phyloP scores from a whole-genome alignment of 2,888 invertebrate genomes.

The Drosophila flavopinicola region DNA sequence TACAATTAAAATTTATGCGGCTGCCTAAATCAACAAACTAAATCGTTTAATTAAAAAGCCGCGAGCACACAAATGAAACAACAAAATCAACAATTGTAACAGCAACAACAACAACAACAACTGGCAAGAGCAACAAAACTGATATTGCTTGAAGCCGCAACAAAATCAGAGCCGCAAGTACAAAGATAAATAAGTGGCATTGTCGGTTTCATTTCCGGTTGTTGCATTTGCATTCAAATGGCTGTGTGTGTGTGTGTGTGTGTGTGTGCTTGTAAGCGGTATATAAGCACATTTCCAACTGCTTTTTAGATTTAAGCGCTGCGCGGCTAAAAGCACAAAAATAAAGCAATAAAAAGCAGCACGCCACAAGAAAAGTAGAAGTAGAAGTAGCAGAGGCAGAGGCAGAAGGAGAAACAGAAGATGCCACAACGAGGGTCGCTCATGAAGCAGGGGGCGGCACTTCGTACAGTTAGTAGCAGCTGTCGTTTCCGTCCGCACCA shows the following conservation, averaged over 20 bases:
- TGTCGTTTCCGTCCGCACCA: constrained; percentile 65
- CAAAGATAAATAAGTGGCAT: constrained; percentile 79
- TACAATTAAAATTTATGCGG: constrained; percentile 72
- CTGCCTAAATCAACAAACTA: constrained; percentile 75
- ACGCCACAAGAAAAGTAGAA: constrained; percentile 65
- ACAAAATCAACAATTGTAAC: constrained; percentile 28
- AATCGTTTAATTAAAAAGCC: constrained; percentile 75
- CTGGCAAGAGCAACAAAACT: constrained; percentile 27
- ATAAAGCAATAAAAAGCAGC: constrained; percentile 77
- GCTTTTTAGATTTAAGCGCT: constrained; percentile 73
- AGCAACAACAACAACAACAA: constrained; percentile 7
- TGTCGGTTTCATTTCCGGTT: constrained; percentile 80
- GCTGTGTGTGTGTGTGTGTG: constrained; percentile 18
- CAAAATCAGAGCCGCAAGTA: constrained; percentile 78
- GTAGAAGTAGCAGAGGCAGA: constrained; percentile 10
- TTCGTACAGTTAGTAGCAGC: constrained; percentile 62
- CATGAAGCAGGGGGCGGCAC: constrained; percentile 1
- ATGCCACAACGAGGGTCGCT: constrained; percentile 11
- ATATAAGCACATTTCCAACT: constrained; percentile 75
- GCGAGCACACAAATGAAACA: constrained; percentile 43
- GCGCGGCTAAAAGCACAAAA: constrained; percentile 74
- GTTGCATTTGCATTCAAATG: constrained; percentile 77
- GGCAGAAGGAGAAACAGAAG: constrained; percentile 18
- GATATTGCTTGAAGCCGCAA: constrained; percentile 68
- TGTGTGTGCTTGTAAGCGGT: constrained; percentile 64